phyloP scores from a whole-genome alignment of 2,113 vertebrate species.

The Scomber scombrus region DNA sequence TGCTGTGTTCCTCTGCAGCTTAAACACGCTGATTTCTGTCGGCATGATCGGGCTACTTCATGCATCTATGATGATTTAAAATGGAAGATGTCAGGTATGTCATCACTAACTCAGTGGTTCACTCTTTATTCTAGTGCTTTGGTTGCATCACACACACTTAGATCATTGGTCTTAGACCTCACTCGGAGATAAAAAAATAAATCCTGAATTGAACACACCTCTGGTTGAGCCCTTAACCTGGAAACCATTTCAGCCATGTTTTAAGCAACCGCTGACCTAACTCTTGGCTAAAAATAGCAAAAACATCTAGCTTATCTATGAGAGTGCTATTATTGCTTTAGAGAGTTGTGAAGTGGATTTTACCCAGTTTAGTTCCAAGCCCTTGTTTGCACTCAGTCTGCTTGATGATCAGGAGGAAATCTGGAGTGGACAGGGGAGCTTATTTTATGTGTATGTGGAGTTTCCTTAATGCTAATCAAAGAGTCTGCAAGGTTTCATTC shows the following conservation, averaged over 20 bases:
- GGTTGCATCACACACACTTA: slow-evolving; percentile 31
- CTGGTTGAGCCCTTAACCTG: slow-evolving; percentile 75
- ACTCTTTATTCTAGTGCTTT: slow-evolving; percentile 46
- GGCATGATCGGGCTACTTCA: neutral
- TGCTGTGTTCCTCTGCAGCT: neutral
- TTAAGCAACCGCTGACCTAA: slow-evolving; percentile 29
- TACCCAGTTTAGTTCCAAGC: slow-evolving; percentile 54
- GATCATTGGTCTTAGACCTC: neutral
- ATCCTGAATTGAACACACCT: slow-evolving; percentile 61
- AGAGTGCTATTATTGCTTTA: slow-evolving; percentile 80
- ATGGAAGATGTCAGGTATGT: neutral
- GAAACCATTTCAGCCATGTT: slow-evolving; percentile 57
- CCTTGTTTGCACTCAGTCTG: slow-evolving; percentile 57
- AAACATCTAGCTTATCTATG: slow-evolving; percentile 75
- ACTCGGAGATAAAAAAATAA: slow-evolving; percentile 12
- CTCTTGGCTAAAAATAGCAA: slow-evolving; percentile 58
- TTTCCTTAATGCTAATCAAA: slow-evolving; percentile 16
- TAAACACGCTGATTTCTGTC: neutral
- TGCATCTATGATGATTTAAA: slow-evolving; percentile 10
- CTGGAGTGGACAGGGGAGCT: neutral
- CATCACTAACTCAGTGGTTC: neutral
- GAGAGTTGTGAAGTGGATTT: slow-evolving; percentile 69
- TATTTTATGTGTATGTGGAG: neutral
- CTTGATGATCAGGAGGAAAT: slow-evolving; percentile 40
- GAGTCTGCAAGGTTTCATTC: slow-evolving; percentile 46